Conservation (phyloP, 1,140 invertebrate genomes). For the Lasaia peninsularis region DNA sequence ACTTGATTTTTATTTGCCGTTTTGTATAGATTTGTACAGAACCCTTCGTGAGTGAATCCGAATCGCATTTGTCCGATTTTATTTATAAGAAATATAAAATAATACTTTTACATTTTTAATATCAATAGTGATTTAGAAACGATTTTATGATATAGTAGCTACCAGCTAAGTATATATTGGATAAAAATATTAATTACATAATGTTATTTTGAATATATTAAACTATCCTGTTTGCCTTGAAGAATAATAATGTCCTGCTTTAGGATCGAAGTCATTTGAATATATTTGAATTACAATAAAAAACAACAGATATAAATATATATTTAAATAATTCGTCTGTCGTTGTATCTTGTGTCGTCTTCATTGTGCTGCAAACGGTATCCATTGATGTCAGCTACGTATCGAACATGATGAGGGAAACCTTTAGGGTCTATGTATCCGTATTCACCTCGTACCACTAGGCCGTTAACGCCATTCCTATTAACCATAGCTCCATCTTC, state of each 20-base stretch:
- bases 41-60: no score
- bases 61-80: no score
- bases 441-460: conserved; percentile 56
- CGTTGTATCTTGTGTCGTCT: conserved; percentile 52
- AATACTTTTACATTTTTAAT: no score
- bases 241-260: background rate
- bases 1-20: no score
- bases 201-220: no score
- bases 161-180: no score
- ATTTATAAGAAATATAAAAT: no score
- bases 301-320: background rate
- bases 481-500: conserved; percentile 56
- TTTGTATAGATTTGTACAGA: no score
- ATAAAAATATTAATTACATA: no score
- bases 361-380: conserved; percentile 39
- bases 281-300: background rate
- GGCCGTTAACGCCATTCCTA: conserved; percentile 21
- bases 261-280: background rate
- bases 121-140: no score
- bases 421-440: conserved; percentile 52
- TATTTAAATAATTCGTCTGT: conserved; percentile 53
- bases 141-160: no score
- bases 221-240: background rate
- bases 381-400: conserved; percentile 53
- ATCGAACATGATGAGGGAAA: conserved; percentile 36